These are phyloP conservation scores for Neosilurus mollespiculum DNA, from an alignment of 2,797 vertebrate species.

Conservation along the genomic window DNA sequence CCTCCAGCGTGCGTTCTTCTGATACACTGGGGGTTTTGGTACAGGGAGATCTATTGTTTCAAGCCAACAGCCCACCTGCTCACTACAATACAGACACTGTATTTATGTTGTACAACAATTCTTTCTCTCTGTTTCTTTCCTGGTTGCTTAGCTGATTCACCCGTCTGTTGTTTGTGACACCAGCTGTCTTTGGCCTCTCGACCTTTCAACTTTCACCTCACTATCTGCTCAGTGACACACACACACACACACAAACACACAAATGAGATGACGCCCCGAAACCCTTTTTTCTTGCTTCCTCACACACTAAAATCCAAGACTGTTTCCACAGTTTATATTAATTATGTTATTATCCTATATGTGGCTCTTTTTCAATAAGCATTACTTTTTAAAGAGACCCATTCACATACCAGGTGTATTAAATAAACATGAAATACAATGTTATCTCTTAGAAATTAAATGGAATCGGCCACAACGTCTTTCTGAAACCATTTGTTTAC, in stretches of 20 bases:
- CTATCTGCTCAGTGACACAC: slow-evolving; percentile 42
- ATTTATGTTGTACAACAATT: slow-evolving; percentile 29
- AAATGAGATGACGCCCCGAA: slow-evolving; percentile 24
- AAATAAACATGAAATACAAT: no score
- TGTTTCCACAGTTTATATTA: neutral
- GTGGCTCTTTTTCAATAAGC: neutral
- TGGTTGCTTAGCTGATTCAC: slow-evolving; percentile 4
- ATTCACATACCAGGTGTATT: no score
- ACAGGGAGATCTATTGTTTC: slow-evolving; percentile 39
- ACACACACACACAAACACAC: slow-evolving; percentile 3
- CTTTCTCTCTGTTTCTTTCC: slow-evolving; percentile 26
- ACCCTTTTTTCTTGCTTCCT: neutral
- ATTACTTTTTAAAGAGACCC: neutral
- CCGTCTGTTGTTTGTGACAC: slow-evolving; percentile 64
- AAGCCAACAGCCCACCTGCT: slow-evolving; percentile 37
- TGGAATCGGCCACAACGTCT: no score
- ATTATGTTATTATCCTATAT: neutral
- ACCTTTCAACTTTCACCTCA: slow-evolving; percentile 65
- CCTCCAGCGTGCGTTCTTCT: slow-evolving; percentile 13
- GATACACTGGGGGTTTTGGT: slow-evolving; percentile 4
- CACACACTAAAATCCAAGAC: neutral
- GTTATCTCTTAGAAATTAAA: no score
- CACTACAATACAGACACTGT: slow-evolving; percentile 33
- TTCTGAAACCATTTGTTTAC: no score
- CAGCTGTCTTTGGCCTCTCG: slow-evolving; percentile 58